Conservation (phyloP, 2,113 vertebrate genomes). For the Burhinus oedicnemus region DNA sequence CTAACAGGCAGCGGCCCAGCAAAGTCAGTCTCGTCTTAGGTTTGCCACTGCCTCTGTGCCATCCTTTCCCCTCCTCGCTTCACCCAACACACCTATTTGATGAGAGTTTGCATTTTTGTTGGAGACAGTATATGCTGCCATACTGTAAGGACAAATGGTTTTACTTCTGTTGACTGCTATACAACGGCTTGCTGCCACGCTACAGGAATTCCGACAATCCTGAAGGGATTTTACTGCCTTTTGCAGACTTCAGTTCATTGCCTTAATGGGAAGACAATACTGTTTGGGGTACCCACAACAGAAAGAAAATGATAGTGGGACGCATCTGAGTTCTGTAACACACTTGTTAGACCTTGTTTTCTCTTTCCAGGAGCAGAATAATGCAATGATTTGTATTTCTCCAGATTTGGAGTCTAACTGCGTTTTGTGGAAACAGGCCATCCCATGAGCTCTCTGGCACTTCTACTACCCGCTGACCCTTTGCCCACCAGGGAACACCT, state of each 20-base stretch:
- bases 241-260: background rate
- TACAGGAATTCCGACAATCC: background rate
- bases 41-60: background rate
- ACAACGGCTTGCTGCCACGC: background rate
- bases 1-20: background rate
- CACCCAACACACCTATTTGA: background rate
- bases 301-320: background rate
- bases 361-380: background rate
- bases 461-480: background rate
- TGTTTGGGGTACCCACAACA: background rate
- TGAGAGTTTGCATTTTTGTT: background rate
- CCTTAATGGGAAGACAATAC: background rate
- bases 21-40: background rate
- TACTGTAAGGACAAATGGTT: background rate
- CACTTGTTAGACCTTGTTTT: background rate
- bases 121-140: background rate
- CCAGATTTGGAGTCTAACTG: background rate
- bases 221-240: background rate
- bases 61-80: background rate
- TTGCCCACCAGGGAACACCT: background rate
- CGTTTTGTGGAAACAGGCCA: background rate
- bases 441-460: background rate
- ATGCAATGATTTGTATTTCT: background rate
- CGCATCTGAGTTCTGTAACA: background rate
- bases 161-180: background rate